These are phyloP conservation scores for Panthera leo DNA, from an alignment of 2,113 vertebrate species.

Conservation along the genomic window DNA sequence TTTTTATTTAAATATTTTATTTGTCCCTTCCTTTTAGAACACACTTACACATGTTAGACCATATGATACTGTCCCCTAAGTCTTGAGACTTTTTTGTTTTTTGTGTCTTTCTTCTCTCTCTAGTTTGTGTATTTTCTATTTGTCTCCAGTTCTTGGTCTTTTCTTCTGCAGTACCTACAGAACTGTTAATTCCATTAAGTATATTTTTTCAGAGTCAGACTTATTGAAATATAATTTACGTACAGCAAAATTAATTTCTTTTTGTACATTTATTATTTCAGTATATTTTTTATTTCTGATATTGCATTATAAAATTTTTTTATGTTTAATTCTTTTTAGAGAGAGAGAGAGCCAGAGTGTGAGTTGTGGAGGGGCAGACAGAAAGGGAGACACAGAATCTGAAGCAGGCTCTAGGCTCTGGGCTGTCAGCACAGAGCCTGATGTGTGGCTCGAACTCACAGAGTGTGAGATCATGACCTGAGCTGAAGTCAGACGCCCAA, in stretches of 20 bases:
- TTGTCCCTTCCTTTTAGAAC: background rate
- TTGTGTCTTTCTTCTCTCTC: background rate
- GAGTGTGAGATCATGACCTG: too few relatives aligned
- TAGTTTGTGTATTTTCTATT: background rate
- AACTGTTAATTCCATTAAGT: background rate
- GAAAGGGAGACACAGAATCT: too few relatives aligned
- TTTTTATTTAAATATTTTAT: background rate
- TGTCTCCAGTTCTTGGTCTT: background rate
- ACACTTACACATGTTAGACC: background rate
- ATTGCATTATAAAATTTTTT: background rate
- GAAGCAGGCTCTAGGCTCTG: too few relatives aligned
- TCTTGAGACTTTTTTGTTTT: background rate
- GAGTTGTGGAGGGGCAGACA: too few relatives aligned
- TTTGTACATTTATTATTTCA: background rate
- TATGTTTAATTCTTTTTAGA: too few relatives aligned
- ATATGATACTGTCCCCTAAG: background rate
- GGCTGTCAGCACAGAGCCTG: too few relatives aligned
- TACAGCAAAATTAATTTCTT: background rate
- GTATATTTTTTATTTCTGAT: background rate
- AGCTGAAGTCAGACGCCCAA: too few relatives aligned
- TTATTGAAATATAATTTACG: background rate
- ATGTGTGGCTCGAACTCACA: too few relatives aligned
- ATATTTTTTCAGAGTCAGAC: background rate
- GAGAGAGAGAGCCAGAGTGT: too few relatives aligned
- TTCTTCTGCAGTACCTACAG: background rate